Evolutionary conservation across 2,797 vertebrate genomes (phyloP).

Genomic region (Muscicapa striata): DNA sequence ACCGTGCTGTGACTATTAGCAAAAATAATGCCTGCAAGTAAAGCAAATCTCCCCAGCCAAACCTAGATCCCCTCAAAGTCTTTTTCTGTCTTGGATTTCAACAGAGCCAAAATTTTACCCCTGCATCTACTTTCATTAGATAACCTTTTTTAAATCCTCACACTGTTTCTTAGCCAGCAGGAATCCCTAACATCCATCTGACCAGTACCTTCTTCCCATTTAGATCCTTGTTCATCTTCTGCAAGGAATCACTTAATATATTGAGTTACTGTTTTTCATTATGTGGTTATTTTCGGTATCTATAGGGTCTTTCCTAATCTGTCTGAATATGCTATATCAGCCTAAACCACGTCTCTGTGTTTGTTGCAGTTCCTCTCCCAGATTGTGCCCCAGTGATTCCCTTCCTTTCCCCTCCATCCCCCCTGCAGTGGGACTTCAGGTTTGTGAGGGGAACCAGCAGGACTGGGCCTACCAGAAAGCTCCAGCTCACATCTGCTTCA

Average conservation of each 20-base stretch:
- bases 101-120: neutral
- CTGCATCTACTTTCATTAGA: neutral
- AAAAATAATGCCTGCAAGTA: neutral
- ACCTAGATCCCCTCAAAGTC: neutral
- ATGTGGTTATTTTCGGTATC: neutral
- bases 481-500: neutral
- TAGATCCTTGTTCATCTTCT: neutral
- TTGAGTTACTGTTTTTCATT: neutral
- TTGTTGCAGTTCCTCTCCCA: neutral
- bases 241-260: neutral
- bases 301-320: neutral
- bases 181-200: neutral
- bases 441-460: neutral
- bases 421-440: neutral
- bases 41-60: neutral
- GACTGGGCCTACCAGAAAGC: neutral
- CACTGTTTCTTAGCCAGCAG: neutral
- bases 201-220: neutral
- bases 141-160: neutral
- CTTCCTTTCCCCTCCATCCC: neutral
- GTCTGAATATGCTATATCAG: neutral
- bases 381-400: neutral
- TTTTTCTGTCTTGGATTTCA: neutral
- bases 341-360: neutral
- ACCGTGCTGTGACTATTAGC: neutral